Percentiles rank a stretch among this genome's conserved stretches.
phyloP scores from a whole-genome alignment of 2,888 invertebrate genomes.

The Malthinus flaveolus region DNA sequence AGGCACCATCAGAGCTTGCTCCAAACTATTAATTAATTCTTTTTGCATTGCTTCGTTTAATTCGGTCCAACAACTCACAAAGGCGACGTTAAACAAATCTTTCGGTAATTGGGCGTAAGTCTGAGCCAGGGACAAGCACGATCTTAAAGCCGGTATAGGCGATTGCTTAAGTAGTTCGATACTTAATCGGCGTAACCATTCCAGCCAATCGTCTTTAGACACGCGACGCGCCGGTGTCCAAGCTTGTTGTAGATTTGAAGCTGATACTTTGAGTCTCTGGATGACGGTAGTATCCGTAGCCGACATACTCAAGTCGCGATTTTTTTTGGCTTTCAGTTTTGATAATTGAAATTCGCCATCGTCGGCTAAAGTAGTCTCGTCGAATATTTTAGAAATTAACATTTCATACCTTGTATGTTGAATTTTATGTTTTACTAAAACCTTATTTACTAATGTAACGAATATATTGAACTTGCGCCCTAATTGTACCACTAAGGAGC shows the following conservation, averaged over 20 bases:
- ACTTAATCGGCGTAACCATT: constrained; percentile 91
- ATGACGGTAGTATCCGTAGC: constrained; percentile 73
- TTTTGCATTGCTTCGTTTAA: constrained; percentile 77
- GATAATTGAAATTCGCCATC: constrained; percentile 72
- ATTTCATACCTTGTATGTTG: constrained; percentile 79
- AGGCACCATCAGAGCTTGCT: constrained; percentile 88
- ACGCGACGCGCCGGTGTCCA: constrained; percentile 93
- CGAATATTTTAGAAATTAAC: constrained; percentile 71
- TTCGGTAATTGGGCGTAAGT: constrained; percentile 93
- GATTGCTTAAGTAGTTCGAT: constrained; percentile 94
- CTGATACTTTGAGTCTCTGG: constrained; percentile 80
- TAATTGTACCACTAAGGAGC: constrained; percentile 83
- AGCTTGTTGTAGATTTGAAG: constrained; percentile 81
- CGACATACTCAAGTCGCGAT: constrained; percentile 68
- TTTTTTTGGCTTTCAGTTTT: constrained; percentile 65
- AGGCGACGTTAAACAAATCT: constrained; percentile 97
- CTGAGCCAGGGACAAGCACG: constrained; percentile 90
- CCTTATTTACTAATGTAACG: constrained; percentile 86
- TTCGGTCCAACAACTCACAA: constrained; percentile 99
- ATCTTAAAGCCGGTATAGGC: constrained; percentile 89
- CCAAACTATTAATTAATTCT: constrained; percentile 83
- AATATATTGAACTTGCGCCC: constrained; percentile 92
- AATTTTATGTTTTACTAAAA: constrained; percentile 78
- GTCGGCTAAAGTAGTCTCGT: constrained; percentile 73
- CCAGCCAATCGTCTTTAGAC: constrained; percentile 98